Percentiles rank a stretch among this genome's conserved stretches.
Conservation (phyloP, 1,140 invertebrate genomes). For the Drosophila biarmipes region DNA sequence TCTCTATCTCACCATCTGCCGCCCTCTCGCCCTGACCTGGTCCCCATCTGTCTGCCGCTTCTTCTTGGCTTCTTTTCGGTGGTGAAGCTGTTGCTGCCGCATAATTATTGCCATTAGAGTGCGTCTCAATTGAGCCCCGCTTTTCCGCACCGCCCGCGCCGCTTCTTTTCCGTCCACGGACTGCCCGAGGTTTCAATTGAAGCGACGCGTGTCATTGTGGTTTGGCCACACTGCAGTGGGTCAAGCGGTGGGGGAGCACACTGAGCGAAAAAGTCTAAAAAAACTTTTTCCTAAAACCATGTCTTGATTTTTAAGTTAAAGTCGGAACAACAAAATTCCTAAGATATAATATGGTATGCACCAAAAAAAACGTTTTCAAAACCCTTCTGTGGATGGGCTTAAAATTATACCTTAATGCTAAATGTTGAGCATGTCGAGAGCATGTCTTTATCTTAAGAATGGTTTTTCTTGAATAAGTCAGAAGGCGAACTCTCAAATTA, state of each 20-base stretch:
- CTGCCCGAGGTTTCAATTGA: slow-evolving; percentile 51
- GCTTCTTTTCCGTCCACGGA: slow-evolving; percentile 10
- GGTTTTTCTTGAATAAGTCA: too few species aligned
- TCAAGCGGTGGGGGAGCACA: slow-evolving; percentile 28
- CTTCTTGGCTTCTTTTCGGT: slow-evolving; percentile 22
- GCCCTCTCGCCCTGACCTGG: slow-evolving; percentile 7
- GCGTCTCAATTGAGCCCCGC: slow-evolving; percentile 71
- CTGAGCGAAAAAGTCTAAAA: neutral
- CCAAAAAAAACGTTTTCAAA: too few species aligned
- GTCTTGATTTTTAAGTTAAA: neutral
- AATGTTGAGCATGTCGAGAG: too few species aligned
- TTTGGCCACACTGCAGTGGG: slow-evolving; percentile 57
- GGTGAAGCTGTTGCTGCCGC: slow-evolving; percentile 57
- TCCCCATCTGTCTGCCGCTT: slow-evolving; percentile 24
- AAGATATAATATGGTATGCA: too few species aligned
- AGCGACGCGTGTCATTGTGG: slow-evolving; percentile 80
- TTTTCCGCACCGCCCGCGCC: slow-evolving; percentile 8
- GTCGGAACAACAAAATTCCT: too few species aligned
- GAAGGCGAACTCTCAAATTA: too few species aligned
- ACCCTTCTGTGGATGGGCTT: too few species aligned
- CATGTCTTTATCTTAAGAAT: too few species aligned
- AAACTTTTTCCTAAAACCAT: neutral
- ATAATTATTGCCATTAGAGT: slow-evolving; percentile 81
- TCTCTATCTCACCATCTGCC: slow-evolving; percentile 1
- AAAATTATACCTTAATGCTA: too few species aligned